Conservation (phyloP, 2,888 invertebrate species). For the Cactoblastis cactorum region DNA sequence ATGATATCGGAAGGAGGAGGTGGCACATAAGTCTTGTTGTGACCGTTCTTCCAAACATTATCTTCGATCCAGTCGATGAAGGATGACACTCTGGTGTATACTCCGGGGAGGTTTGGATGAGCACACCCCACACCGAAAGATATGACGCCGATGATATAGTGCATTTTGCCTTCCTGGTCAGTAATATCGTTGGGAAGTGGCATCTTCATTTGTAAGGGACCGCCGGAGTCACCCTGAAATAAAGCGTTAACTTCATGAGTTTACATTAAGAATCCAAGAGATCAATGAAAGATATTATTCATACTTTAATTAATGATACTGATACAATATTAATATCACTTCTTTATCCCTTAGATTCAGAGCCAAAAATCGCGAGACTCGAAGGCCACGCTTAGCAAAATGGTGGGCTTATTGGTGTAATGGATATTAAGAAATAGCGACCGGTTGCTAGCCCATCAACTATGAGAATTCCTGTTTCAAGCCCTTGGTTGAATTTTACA, state of each 20-base stretch:
- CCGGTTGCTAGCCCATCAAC: too few species aligned
- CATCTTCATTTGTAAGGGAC: conserved; percentile 76
- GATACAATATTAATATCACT: too few species aligned
- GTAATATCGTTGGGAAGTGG: conserved; percentile 11
- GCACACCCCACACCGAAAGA: conserved; percentile 56
- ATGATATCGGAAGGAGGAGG: background rate
- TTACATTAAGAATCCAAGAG: conserved; percentile 20
- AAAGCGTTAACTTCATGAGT: too few species aligned
- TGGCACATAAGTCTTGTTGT: background rate
- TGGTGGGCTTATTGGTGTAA: too few species aligned
- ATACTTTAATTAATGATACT: too few species aligned
- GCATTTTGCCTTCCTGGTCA: conserved; percentile 33
- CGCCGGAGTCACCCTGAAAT: conserved; percentile 85
- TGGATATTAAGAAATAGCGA: too few species aligned
- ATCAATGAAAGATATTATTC: too few species aligned
- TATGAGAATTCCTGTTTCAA: too few species aligned
- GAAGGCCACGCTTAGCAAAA: too few species aligned
- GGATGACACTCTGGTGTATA: conserved; percentile 35
- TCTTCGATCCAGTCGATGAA: conserved; percentile 59
- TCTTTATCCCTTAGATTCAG: too few species aligned
- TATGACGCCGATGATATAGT: conserved; percentile 53
- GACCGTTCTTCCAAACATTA: conserved; percentile 29
- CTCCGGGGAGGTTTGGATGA: conserved; percentile 34
- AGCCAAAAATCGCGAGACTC: too few species aligned
- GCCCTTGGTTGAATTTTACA: too few species aligned